phyloP scores from a whole-genome alignment of 30 jellyfish, hydroid and myxozoan species.

The Aurelia aurita complex sp. Pacific region DNA sequence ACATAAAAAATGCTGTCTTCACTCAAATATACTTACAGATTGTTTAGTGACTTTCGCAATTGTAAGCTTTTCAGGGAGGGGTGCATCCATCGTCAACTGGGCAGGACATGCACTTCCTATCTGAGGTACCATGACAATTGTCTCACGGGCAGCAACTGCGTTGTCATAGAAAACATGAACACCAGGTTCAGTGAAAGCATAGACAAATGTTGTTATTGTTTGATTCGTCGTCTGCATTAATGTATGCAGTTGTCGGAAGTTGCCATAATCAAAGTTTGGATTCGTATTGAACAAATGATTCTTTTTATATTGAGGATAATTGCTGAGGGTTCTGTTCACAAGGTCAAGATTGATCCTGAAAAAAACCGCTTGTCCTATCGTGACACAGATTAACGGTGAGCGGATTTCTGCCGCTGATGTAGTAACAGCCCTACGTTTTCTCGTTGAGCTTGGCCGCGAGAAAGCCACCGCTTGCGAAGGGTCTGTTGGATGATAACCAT shows the following conservation, averaged over 20 bases:
- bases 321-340: constrained; percentile 75
- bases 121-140: constrained; percentile 86
- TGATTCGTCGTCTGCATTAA: constrained; percentile 83
- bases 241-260: constrained; percentile 85
- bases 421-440: constrained; percentile 75
- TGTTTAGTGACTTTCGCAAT: constrained; percentile 27
- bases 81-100: constrained; percentile 75
- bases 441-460: constrained; percentile 1
- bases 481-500: constrained; percentile 62
- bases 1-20: no score
- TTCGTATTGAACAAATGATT: constrained; percentile 92
- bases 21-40: constrained; percentile 16
- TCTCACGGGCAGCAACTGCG: constrained; percentile 84
- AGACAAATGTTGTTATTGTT: constrained; percentile 77
- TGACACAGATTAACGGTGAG: constrained; percentile 89
- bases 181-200: constrained; percentile 91
- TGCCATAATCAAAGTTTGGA: constrained; percentile 93
- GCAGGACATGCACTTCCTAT: constrained; percentile 88
- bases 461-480: constrained; percentile 32
- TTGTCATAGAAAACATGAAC: constrained; percentile 92
- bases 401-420: constrained; percentile 67
- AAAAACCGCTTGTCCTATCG: constrained; percentile 80
- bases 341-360: constrained; percentile 69
- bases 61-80: constrained; percentile 60
- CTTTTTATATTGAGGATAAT: constrained; percentile 87